Evolutionary conservation across 1,140 invertebrate genomes (phyloP).

Genomic region (Bactericera cockerelli): DNA sequence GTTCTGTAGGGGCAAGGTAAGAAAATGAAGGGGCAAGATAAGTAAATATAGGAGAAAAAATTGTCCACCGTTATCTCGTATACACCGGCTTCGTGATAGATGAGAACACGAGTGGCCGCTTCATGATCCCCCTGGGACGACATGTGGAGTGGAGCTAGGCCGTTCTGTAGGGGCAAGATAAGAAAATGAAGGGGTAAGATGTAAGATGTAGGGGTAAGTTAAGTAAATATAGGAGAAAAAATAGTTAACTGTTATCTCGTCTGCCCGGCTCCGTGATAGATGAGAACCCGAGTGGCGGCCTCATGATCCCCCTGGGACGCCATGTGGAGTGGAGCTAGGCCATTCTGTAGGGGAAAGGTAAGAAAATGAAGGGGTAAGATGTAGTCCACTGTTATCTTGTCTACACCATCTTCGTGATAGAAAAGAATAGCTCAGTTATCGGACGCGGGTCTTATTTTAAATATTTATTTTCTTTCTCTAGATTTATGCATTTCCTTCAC

Average conservation of each 20-base stretch:
- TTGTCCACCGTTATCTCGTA: conserved; percentile 92
- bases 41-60: no score
- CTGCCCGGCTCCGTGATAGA: conserved; percentile 89
- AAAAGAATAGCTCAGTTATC: no score
- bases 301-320: conserved; percentile 94
- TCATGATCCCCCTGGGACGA: conserved; percentile 94
- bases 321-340: conserved; percentile 79
- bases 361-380: no score
- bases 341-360: conserved; percentile 47
- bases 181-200: no score
- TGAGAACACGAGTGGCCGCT: conserved; percentile 77
- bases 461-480: no score
- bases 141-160: conserved; percentile 80
- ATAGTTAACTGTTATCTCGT: conserved; percentile 97
- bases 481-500: no score
- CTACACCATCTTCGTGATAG: conserved; percentile 84
- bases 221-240: no score
- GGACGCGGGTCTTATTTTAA: no score
- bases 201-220: no score
- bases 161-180: conserved; percentile 47
- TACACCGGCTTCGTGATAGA: conserved; percentile 85
- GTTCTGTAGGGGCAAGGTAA: conserved; percentile 43
- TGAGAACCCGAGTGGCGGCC: conserved; percentile 77
- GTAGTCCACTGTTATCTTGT: conserved; percentile 96
- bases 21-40: no score